phyloP scores from a whole-genome alignment of 2,888 invertebrate genomes.

The Zaprionus lineosus region DNA sequence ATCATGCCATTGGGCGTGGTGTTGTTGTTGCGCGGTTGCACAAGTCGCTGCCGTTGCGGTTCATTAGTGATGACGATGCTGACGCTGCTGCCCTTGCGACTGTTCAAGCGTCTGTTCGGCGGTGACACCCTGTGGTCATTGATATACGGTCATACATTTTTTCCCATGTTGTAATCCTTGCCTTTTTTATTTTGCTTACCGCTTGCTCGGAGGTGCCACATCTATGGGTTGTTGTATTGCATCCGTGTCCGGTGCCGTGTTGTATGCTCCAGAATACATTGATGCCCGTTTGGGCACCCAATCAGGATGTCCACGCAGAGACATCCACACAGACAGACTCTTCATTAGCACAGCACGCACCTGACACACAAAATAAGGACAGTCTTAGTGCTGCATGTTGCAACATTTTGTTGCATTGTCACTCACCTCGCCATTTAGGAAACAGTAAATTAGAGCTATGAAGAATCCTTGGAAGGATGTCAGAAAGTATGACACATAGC shows the following conservation, averaged over 20 bases:
- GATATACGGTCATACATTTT: not conserved
- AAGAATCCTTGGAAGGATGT: conserved; percentile 94
- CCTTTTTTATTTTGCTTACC: too few species aligned
- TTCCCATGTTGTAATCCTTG: too few species aligned
- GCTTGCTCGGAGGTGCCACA: conserved; percentile 46
- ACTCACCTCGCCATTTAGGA: conserved; percentile 91
- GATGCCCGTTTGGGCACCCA: conserved; percentile 82
- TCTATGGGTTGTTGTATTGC: conserved; percentile 71
- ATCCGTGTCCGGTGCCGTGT: conserved; percentile 82
- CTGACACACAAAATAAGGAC: conserved; percentile 58
- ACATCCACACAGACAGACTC: conserved; percentile 83
- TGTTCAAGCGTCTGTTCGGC: conserved; percentile 56
- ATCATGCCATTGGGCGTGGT: conserved; percentile 22
- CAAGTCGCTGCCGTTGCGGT: conserved; percentile 45
- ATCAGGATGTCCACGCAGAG: conserved; percentile 82
- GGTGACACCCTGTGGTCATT: conserved; percentile 62
- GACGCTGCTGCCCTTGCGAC: conserved; percentile 60
- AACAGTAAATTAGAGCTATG: conserved; percentile 91
- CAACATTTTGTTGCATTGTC: not conserved
- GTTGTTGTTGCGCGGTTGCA: conserved; percentile 43
- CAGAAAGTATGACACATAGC: conserved; percentile 90
- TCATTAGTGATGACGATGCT: conserved; percentile 63
- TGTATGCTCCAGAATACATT: conserved; percentile 82
- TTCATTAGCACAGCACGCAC: conserved; percentile 83
- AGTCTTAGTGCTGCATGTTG: not conserved